A percentile compares a stretch with the other conserved stretches of the same genome.
phyloP scores from a whole-genome alignment of 30 jellyfish, hydroid and myxozoan genomes.

The Chrysaora quinquecirrha region DNA sequence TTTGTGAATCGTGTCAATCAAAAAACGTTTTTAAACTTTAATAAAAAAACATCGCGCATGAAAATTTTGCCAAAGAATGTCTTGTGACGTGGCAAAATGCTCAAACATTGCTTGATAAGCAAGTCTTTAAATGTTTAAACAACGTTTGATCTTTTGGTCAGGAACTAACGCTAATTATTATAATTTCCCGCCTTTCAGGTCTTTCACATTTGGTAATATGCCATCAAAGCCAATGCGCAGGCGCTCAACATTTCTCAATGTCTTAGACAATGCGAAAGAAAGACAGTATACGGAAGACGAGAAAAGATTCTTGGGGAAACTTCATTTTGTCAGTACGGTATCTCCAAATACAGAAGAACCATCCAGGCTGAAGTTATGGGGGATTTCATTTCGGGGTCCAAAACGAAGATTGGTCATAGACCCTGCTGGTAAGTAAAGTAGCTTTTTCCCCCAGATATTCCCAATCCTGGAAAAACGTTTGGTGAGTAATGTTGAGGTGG shows the following conservation, averaged over 20 bases:
- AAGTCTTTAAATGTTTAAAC: not conserved
- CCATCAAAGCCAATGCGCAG: conserved; percentile 72
- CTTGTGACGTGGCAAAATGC: no score
- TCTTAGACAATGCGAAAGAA: conserved; percentile 56
- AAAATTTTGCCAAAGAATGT: no score
- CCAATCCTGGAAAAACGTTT: not conserved
- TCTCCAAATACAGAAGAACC: conserved; percentile 67
- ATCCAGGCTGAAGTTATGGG: conserved; percentile 63
- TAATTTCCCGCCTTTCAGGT: not conserved
- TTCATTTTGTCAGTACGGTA: conserved; percentile 65
- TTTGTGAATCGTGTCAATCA: no score
- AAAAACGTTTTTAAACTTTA: no score
- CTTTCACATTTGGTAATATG: conserved; percentile 14
- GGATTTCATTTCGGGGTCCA: conserved; percentile 45
- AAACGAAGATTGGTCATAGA: conserved; percentile 44
- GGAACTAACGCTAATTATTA: not conserved
- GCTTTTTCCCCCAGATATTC: not conserved
- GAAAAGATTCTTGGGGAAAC: conserved; percentile 62
- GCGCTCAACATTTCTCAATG: conserved; percentile 61
- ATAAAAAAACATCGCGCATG: no score
- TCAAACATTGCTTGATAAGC: no score
- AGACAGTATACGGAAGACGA: conserved; percentile 79
- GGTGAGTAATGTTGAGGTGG: no score
- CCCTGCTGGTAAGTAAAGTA: conserved; percentile 61
- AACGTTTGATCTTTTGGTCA: not conserved